phyloP scores from a whole-genome alignment of 2,113 vertebrate species.

The Felis chaus region DNA sequence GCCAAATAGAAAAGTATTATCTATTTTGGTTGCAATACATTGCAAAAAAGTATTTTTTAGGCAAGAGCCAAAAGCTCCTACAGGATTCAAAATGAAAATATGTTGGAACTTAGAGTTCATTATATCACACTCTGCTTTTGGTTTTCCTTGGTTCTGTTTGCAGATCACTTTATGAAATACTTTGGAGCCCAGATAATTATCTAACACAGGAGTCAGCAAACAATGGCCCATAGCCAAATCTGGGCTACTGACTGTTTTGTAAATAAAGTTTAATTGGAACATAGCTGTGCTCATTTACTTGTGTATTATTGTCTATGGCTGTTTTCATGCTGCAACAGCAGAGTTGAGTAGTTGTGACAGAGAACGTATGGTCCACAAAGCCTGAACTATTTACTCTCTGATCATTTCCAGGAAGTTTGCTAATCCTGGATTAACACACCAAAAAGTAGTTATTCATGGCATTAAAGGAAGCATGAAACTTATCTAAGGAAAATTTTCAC shows the following conservation, averaged over 20 bases:
- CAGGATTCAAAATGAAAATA: conserved; percentile 35
- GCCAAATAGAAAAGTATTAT: conserved; percentile 2
- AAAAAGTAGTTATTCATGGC: neutral
- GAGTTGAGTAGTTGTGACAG: neutral
- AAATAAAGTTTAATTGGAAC: conserved; percentile 56
- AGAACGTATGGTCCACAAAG: neutral
- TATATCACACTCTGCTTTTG: neutral
- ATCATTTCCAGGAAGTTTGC: conserved; percentile 2
- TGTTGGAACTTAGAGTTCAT: neutral
- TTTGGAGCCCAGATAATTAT: neutral
- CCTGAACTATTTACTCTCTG: neutral
- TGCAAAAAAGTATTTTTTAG: neutral
- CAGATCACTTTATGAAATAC: neutral
- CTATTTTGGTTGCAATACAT: neutral
- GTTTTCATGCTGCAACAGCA: neutral
- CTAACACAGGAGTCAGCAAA: neutral
- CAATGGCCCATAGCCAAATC: neutral
- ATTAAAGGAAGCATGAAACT: neutral
- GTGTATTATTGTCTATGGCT: neutral
- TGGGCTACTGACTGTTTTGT: neutral
- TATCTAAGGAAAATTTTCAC: neutral
- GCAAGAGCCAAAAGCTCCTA: neutral
- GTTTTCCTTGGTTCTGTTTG: conserved; percentile 41
- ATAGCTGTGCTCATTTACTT: conserved; percentile 11
- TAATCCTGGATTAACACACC: neutral